Evolutionary conservation across 92 coral and sea anemone species (phyloP).

Genomic region (Phenganax subtilis): DNA sequence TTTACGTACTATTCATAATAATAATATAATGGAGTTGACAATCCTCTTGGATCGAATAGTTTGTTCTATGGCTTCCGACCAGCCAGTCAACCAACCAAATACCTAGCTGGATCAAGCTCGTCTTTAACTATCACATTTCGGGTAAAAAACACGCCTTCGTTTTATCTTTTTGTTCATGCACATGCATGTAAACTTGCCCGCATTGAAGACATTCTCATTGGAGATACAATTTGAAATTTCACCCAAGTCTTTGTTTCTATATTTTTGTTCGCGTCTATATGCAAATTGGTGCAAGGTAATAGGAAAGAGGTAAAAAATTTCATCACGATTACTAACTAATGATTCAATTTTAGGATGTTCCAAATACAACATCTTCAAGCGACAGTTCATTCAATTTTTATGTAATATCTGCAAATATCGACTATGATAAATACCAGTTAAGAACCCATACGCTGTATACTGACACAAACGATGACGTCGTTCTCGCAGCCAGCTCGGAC

Average conservation of each 20-base stretch:
- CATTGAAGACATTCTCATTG: background rate
- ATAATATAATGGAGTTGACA: background rate
- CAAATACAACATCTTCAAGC: background rate
- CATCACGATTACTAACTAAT: background rate
- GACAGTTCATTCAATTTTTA: conserved; percentile 7
- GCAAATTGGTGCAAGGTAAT: no score
- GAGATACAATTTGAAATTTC: background rate
- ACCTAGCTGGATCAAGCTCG: background rate
- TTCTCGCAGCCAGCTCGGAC: background rate
- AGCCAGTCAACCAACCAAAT: background rate
- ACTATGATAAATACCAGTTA: background rate
- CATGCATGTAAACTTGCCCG: no score
- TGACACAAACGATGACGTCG: conserved; percentile 3
- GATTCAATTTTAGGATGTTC: no score
- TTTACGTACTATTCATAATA: background rate
- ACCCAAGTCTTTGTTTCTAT: background rate
- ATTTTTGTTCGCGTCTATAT: background rate
- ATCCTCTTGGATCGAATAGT: background rate
- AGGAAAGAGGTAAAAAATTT: no score
- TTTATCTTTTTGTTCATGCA: no score
- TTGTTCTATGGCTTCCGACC: conserved; percentile 14
- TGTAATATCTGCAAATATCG: background rate
- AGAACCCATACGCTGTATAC: background rate
- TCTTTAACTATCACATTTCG: background rate
- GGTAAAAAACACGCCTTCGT: background rate